Evolutionary conservation across 2,113 vertebrate genomes (phyloP).

Genomic region (Psilopogon haemacephalus): DNA sequence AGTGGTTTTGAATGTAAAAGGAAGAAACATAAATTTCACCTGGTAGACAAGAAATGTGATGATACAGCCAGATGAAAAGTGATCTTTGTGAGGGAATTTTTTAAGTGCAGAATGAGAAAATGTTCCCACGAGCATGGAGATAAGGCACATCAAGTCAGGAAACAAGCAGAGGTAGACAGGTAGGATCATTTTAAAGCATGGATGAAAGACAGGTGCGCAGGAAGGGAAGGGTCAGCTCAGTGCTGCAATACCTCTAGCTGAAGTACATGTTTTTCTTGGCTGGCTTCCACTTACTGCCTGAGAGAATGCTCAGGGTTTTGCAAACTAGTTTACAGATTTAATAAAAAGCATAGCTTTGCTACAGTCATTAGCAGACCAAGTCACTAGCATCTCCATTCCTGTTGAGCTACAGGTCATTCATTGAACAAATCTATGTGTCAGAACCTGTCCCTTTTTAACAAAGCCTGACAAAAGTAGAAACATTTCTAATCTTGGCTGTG

Average conservation of each 20-base stretch:
- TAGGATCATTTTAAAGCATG: background rate
- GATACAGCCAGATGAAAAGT: fast-evolving
- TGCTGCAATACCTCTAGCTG: background rate
- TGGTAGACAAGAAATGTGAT: background rate
- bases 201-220: background rate
- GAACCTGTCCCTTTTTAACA: background rate
- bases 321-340: background rate
- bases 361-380: background rate
- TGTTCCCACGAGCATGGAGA: background rate
- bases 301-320: background rate
- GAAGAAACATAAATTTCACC: background rate
- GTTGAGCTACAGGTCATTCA: background rate
- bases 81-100: background rate
- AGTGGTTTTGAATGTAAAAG: background rate
- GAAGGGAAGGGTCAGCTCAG: background rate
- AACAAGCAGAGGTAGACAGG: background rate
- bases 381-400: background rate
- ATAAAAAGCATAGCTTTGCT: background rate
- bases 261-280: background rate
- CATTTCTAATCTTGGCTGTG: background rate
- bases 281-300: background rate
- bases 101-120: background rate
- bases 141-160: background rate
- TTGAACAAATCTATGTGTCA: background rate
- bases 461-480: background rate